Conservation (phyloP, 2,888 invertebrate genomes). For the Drosophila putrida region DNA sequence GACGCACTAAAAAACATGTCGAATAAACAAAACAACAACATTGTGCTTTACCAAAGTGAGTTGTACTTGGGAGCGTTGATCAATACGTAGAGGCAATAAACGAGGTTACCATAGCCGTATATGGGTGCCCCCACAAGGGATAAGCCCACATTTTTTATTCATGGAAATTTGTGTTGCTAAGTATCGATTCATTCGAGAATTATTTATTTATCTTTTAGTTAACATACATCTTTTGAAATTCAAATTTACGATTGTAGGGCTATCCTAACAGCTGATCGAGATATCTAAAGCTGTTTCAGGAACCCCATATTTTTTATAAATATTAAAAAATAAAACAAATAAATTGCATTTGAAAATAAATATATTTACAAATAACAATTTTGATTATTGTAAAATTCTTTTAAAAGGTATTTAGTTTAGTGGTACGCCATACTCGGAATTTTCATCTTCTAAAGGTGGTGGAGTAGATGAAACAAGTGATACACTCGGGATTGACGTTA, state of each 20-base stretch:
- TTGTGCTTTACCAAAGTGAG: background rate
- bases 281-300: no score
- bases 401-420: slow-evolving; percentile 9
- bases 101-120: slow-evolving; percentile 2
- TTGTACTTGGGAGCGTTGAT: slow-evolving; percentile 11
- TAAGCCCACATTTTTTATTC: background rate
- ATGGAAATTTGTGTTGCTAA: background rate
- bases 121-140: slow-evolving; percentile 7
- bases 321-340: no score
- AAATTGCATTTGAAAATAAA: no score
- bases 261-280: no score
- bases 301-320: no score
- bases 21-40: slow-evolving; percentile 7
- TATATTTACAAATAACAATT: no score
- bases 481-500: background rate
- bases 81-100: slow-evolving; percentile 9
- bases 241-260: no score
- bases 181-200: slow-evolving; percentile 1
- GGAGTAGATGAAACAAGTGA: background rate
- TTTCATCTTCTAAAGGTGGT: slow-evolving; percentile 1
- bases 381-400: no score
- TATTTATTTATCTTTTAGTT: no score
- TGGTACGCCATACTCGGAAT: slow-evolving; percentile 20
- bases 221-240: no score
- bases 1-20: slow-evolving; percentile 8